Evolutionary conservation across 2,797 vertebrate species (phyloP).

Genomic region (Xiphorhynchus erythropygius): DNA sequence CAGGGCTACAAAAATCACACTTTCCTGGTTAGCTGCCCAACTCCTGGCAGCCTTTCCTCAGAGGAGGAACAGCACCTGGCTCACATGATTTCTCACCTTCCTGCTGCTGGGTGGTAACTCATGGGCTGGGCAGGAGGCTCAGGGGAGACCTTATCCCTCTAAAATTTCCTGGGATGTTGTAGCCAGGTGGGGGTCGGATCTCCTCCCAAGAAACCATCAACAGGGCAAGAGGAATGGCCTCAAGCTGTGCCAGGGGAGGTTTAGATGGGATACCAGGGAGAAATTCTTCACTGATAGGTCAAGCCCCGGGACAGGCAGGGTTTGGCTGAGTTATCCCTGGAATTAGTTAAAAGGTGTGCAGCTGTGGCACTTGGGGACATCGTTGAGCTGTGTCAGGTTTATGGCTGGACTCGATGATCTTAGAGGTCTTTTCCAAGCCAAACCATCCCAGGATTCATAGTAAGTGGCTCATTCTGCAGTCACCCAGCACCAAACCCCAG

Average conservation of each 20-base stretch:
- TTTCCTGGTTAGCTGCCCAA: background rate
- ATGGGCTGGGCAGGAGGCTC: background rate
- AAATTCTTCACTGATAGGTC: background rate
- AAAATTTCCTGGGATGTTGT: background rate
- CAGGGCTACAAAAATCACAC: background rate
- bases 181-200: fast-evolving
- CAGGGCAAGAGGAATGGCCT: background rate
- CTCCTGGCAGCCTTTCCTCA: background rate
- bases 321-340: background rate
- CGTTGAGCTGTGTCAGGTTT: background rate
- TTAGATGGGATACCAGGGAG: background rate
- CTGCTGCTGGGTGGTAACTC: background rate
- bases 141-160: background rate
- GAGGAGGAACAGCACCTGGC: background rate
- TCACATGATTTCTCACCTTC: background rate
- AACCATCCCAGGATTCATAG: background rate
- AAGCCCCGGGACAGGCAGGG: background rate
- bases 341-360: background rate
- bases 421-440: background rate
- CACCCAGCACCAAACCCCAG: background rate
- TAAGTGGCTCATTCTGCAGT: background rate
- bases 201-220: background rate
- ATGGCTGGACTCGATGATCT: fast-evolving
- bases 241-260: background rate
- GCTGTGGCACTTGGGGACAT: background rate